Base-by-base conservation (phyloP, 2,797 vertebrate species). In the Harpagifer antarcticus region DNA sequence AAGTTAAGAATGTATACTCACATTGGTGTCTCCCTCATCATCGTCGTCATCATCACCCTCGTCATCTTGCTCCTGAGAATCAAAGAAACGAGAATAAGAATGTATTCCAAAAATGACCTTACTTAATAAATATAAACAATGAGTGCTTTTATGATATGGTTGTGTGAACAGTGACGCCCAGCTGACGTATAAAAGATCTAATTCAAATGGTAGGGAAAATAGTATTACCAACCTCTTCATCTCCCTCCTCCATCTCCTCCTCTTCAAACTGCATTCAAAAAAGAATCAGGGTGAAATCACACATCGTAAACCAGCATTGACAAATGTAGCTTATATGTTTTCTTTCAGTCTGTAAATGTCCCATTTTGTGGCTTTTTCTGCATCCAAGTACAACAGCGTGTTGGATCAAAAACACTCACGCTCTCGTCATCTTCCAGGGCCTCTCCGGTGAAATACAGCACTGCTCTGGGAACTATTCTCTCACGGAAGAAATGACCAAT, bases 401-500 rank as follows among this genome's bases (percentile, higher is more conserved):
- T 52, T 40, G 1, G 43, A 53, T 19, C 15, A 44, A 69, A 71
- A 55, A 56, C 48, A 87, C 97, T 60, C 95, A 99, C 98, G 0
- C 98, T 99, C 79, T 98, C 98, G 5, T 98, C 97, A 50, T 99
- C 97, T 76, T 99, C 98, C 88, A 99, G 94, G 76, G 97, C 98
- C 92, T 99, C 98, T 47, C 98, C 98, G 1, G 98, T 99, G 92
- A 99, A 99, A 93, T 99, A 99, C 15, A 99, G 96, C 83, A 99
- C 97, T 0, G 98, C 98, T 85, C 96, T 94, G 14, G 98, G 98
- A 62, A 99, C 96, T 92, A 99, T 96, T 93, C 98, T 95, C 92
- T 99, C 98, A 72, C 97, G 96, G 92, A 99, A 99, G 89, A 99
- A 99, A 88, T 99, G 98, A 17, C 98, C 98, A 0, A 99, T 96